Evolutionary conservation across 2,113 vertebrate species (phyloP).

Genomic region (Egretta garzetta): DNA sequence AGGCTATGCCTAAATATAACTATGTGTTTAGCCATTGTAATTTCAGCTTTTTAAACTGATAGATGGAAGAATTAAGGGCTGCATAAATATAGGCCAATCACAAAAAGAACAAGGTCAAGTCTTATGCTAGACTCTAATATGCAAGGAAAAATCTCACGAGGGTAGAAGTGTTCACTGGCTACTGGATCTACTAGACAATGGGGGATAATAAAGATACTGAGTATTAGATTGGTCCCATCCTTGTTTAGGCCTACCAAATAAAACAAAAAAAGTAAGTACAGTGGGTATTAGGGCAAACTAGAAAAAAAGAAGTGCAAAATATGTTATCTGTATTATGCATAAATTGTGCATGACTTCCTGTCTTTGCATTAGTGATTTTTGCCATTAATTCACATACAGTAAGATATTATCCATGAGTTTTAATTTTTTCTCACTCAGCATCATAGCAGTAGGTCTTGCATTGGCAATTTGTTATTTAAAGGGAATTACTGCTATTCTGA

Average conservation of each 20-base stretch:
- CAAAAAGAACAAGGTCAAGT: not conserved
- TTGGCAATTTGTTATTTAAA: not conserved
- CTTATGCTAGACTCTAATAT: not conserved
- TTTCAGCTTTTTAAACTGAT: not conserved
- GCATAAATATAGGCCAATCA: not conserved
- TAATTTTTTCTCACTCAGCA: not conserved
- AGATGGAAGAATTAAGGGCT: not conserved
- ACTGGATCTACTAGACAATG: not conserved
- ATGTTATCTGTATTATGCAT: not conserved
- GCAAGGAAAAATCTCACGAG: not conserved
- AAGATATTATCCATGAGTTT: not conserved
- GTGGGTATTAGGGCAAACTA: not conserved
- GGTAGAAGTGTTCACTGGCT: not conserved
- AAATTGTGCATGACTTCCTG: not conserved
- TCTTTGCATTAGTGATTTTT: not conserved
- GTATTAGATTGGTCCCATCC: not conserved
- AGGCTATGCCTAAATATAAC: not conserved
- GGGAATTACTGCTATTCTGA: not conserved
- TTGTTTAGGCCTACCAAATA: not conserved
- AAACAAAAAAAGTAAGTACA: not conserved
- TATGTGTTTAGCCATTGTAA: not conserved
- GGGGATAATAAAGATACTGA: not conserved
- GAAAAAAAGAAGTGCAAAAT: not conserved
- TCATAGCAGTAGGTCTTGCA: not conserved
- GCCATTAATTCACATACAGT: not conserved